Evolutionary conservation across 2,113 vertebrate genomes (phyloP).

Genomic region (Gavialis gangeticus): DNA sequence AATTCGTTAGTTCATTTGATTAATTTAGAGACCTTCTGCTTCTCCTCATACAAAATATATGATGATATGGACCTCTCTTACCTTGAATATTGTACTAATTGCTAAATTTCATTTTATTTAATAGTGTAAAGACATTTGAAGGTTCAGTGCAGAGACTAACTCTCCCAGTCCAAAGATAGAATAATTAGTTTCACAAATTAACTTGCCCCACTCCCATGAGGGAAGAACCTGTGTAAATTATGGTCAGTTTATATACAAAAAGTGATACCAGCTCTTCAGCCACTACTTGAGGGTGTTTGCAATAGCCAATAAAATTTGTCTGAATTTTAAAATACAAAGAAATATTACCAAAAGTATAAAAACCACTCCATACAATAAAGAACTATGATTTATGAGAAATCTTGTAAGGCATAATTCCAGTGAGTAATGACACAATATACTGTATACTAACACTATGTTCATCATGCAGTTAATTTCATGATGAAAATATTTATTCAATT

Average conservation of each 20-base stretch:
- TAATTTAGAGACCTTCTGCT: constrained; percentile 57
- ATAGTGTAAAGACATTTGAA: constrained; percentile 46
- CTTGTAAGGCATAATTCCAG: background rate
- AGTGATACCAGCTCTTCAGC: background rate
- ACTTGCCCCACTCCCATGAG: background rate
- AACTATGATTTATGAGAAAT: background rate
- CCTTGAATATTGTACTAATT: constrained; percentile 54
- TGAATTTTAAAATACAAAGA: constrained; percentile 33
- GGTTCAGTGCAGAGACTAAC: constrained; percentile 63
- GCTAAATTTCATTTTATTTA: constrained; percentile 67
- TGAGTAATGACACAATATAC: background rate
- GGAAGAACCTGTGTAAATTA: background rate
- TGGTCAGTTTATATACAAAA: constrained; percentile 37
- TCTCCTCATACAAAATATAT: constrained; percentile 40
- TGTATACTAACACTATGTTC: background rate
- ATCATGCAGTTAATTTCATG: background rate
- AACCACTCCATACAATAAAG: background rate
- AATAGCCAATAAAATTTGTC: background rate
- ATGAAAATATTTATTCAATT: background rate
- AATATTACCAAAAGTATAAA: background rate
- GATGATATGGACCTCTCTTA: constrained; percentile 48
- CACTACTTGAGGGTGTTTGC: constrained; percentile 10
- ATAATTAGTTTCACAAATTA: constrained; percentile 68
- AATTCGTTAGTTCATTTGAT: constrained; percentile 71
- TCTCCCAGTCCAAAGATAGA: constrained; percentile 36